These are phyloP conservation scores for Scolopax rusticola DNA, from an alignment of 2,797 vertebrate genomes.

Conservation along the genomic window DNA sequence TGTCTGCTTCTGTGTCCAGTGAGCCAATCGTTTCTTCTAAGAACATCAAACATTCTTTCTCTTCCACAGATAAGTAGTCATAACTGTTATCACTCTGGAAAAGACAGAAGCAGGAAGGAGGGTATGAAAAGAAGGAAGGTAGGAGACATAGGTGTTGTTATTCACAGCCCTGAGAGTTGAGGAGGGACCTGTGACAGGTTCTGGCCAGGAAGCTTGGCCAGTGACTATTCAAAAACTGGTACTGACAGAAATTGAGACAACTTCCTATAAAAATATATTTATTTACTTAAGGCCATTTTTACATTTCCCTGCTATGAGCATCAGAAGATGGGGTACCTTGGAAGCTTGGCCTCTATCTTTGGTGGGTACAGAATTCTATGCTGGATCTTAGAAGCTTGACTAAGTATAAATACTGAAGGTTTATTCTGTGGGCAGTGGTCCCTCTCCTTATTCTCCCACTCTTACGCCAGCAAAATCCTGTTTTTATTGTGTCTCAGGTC, in stretches of 20 bases:
- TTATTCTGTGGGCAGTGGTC: neutral
- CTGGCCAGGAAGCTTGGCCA: neutral
- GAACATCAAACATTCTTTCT: slow-evolving; percentile 93
- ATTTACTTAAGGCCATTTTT: neutral
- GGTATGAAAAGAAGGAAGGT: too few relatives aligned
- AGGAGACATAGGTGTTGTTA: neutral
- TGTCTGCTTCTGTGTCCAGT: slow-evolving; percentile 88
- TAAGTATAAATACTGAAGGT: neutral
- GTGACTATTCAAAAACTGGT: neutral
- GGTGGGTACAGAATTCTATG: neutral
- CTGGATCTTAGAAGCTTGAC: neutral
- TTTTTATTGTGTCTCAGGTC: neutral
- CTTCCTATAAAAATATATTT: neutral
- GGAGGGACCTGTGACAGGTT: neutral
- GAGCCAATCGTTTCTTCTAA: slow-evolving; percentile 95
- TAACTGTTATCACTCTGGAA: slow-evolving; percentile 89
- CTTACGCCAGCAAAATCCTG: neutral
- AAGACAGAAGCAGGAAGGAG: too few relatives aligned
- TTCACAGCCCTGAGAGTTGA: neutral
- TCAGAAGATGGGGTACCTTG: neutral
- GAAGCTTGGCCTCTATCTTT: neutral
- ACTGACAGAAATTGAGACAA: neutral
- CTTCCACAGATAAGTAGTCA: slow-evolving; percentile 91
- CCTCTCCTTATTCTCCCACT: neutral
- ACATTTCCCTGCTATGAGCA: neutral